Conservation (phyloP, 2,113 vertebrate genomes). For the Gnathonemus longibarbis region DNA sequence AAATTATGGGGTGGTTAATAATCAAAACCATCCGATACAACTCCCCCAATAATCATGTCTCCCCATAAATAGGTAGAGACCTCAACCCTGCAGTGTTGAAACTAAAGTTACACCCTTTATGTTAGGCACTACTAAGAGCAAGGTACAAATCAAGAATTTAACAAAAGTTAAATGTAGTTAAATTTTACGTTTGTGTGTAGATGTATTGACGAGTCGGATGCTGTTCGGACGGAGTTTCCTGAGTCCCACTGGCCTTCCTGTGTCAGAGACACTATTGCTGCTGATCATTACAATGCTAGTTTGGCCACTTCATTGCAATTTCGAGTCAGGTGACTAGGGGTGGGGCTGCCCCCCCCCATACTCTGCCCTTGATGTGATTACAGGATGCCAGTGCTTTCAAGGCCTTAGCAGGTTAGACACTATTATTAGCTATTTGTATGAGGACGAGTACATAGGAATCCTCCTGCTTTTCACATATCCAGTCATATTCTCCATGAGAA, state of each 20-base stretch:
- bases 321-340: background rate
- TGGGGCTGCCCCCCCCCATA: background rate
- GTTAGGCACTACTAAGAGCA: background rate
- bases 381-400: background rate
- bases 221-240: background rate
- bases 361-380: background rate
- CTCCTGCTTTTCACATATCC: background rate
- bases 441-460: background rate
- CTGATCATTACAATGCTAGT: background rate
- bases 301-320: background rate
- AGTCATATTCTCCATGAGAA: background rate
- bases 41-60: too few relatives aligned
- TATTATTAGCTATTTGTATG: background rate
- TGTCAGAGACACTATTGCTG: background rate
- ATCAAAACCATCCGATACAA: too few relatives aligned
- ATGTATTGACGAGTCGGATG: background rate
- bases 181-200: background rate
- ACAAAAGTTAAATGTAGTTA: background rate
- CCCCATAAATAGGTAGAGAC: too few relatives aligned
- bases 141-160: background rate
- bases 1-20: background rate
- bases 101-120: too few relatives aligned
- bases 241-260: background rate
- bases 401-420: background rate
- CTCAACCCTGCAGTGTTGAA: too few relatives aligned